phyloP scores from a whole-genome alignment of 2,113 vertebrate species.

The Elachura formosa region DNA sequence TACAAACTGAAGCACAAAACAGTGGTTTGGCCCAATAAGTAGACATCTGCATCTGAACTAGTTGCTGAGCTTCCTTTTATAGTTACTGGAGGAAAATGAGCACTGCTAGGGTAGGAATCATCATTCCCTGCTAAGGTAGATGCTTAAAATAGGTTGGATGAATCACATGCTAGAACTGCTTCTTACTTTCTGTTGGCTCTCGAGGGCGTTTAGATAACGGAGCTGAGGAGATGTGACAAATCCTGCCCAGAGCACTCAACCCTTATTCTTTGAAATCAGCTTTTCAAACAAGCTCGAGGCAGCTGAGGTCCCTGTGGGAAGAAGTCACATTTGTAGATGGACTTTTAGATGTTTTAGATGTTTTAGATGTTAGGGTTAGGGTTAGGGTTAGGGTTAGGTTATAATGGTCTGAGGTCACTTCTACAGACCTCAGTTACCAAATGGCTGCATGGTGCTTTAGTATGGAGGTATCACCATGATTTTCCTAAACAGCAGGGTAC shows the following conservation, averaged over 20 bases:
- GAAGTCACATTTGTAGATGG: background rate
- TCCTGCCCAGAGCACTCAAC: background rate
- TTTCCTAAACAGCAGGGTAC: background rate
- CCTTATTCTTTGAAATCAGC: background rate
- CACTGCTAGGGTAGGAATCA: background rate
- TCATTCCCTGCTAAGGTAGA: conserved; percentile 49
- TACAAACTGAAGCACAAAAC: background rate
- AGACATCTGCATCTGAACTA: background rate
- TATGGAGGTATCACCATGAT: too few species aligned
- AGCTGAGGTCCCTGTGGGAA: background rate
- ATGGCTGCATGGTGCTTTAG: background rate
- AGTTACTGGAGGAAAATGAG: conserved; percentile 1
- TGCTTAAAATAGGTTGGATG: conserved; percentile 44
- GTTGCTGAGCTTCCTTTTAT: conserved; percentile 16
- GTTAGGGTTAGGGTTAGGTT: too few species aligned
- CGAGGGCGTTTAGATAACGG: background rate
- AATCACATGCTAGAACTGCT: conserved; percentile 39
- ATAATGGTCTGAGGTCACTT: background rate
- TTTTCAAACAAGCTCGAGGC: background rate
- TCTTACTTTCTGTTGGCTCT: background rate
- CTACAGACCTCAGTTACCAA: background rate
- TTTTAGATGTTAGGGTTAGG: too few species aligned
- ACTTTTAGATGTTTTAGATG: background rate
- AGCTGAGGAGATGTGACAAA: background rate
- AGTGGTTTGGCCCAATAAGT: background rate